Evolutionary conservation across 2,113 vertebrate species (phyloP), one percentile per base, ranked within the genome.

Genomic region (Sarotherodon lohbergeri): DNA sequence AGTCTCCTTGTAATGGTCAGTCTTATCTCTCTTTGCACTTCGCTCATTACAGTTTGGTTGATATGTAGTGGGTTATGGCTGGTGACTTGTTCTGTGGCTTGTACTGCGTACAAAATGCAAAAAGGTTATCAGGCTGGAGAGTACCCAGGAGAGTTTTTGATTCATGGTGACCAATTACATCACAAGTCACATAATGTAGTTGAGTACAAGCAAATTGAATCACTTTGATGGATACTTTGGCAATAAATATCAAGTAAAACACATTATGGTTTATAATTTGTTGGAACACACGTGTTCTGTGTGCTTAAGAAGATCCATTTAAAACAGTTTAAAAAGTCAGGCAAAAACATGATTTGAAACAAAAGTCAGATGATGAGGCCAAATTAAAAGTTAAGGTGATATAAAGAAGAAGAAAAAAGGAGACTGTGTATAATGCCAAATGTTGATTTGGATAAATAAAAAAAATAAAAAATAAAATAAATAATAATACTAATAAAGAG

Each of bases 381-480:
- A 39, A 66, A 36, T 4, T 12, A 66, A 66, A 66, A 39, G 34
- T n/a, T 39, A 66, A n/a, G 61, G 6, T n/a, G 17, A 66, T 12
- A 6, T n/a, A 66, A 66, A 3, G 6, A 66, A 57, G 13, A 5
- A 43, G 11, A 36, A 12, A 2, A 63, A 63, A 29, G 3, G 27
- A 57, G 56, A 61, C 57, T 32, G 57, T 61, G 57, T 32, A 19
- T 34, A 6, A 34, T 34, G 57, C 5, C 8, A 61, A 34, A 61
- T 61, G 8, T 34, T 32, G 14, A 19, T 34, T 61, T 34, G 57
- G 14, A 61, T 61, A 34, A 34, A 17, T 6, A 6, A 61, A 63
- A 19, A 0, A 5, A 32, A 32, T 32, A 0, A 34, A 22, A 22
- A 22, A 22, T 22, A 22, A 22, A 22, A 22, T 22, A 22, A 22